Conservation (phyloP, 1,140 invertebrate genomes). For the Ericerus pela region DNA sequence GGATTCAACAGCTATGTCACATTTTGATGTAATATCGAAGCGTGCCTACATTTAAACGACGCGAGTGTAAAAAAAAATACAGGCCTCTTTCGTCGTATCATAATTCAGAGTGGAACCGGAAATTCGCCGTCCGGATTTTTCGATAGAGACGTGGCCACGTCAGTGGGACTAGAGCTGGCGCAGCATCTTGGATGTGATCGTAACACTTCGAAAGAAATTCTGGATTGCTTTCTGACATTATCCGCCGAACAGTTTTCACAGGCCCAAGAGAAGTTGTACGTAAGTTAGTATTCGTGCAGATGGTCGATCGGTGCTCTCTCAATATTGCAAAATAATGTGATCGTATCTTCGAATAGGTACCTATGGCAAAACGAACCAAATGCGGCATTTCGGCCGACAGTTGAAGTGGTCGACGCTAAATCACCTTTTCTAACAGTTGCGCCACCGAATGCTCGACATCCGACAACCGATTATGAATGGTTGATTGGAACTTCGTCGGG, state of each 20-base stretch:
- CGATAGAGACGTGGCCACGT: not conserved
- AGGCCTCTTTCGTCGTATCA: not conserved
- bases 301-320: not conserved
- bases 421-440: not conserved
- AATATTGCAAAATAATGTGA: not conserved
- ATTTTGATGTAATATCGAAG: too few species aligned
- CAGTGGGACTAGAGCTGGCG: not conserved
- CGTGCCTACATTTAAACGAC: too few species aligned
- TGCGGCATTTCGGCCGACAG: not conserved
- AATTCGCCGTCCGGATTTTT: not conserved
- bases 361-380: not conserved
- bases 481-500: not conserved
- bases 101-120: not conserved
- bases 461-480: not conserved
- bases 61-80: not conserved
- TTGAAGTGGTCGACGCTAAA: not conserved
- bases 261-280: not conserved
- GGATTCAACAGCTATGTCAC: not conserved
- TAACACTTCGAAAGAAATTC: not conserved
- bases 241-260: not conserved
- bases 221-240: not conserved
- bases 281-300: not conserved
- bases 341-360: not conserved
- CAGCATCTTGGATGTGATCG: not conserved
- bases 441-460: not conserved